A percentile compares a stretch with the other conserved stretches of the same genome.
Evolutionary conservation across 23 tunicate genomes (phyloP).

Genomic region (Ascidia mentula): DNA sequence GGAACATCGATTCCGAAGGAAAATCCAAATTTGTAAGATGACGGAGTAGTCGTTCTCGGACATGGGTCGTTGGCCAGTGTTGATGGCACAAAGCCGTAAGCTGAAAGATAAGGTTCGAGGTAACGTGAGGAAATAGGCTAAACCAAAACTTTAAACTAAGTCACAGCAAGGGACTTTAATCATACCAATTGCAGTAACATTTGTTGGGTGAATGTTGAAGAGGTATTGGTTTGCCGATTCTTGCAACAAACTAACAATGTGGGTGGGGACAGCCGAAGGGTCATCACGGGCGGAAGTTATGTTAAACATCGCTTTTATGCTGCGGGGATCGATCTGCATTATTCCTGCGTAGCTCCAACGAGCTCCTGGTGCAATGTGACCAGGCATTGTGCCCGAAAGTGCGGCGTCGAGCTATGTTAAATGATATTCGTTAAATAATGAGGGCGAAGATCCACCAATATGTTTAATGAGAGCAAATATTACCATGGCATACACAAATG

Average conservation of each 20-base stretch:
- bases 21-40: background rate
- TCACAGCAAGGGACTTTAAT: background rate
- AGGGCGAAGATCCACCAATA: too few relatives aligned
- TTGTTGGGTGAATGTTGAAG: slow-evolving; percentile 38
- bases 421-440: too few relatives aligned
- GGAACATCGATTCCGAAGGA: slow-evolving; percentile 35
- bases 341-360: slow-evolving; percentile 17
- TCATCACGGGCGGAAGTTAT: slow-evolving; percentile 38
- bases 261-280: slow-evolving; percentile 15
- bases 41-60: background rate
- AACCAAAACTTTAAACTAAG: background rate
- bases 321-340: background rate
- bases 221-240: slow-evolving; percentile 15
- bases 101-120: slow-evolving; percentile 29
- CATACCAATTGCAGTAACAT: slow-evolving; percentile 22
- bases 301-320: slow-evolving; percentile 14
- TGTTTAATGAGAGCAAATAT: too few relatives aligned
- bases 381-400: background rate
- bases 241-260: slow-evolving; percentile 8
- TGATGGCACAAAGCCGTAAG: slow-evolving; percentile 52
- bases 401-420: background rate
- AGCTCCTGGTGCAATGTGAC: slow-evolving; percentile 18
- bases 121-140: too few relatives aligned
- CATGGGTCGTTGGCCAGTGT: slow-evolving; percentile 34
- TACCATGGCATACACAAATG: slow-evolving; percentile 15